Evolutionary conservation across 2,113 vertebrate species (phyloP), one percentile per base, ranked within the genome.

Genomic region (Phodopus roborovskii): DNA sequence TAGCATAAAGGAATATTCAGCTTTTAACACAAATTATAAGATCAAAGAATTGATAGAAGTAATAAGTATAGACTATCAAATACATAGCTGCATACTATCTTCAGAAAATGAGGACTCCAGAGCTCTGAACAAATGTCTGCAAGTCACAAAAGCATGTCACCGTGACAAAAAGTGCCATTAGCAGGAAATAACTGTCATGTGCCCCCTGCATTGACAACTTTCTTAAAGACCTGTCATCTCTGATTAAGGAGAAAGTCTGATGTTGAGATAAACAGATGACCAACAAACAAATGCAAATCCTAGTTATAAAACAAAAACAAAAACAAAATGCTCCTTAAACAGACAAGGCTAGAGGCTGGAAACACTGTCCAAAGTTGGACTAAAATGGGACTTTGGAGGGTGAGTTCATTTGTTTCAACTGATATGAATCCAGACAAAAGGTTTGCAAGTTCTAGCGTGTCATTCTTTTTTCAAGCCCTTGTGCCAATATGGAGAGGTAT

Each of bases 11-110:
- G 97, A 98, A 98, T 98, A 98, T 98, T 98, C 96, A 97, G 89
- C 79, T 98, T 98, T 98, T 98, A 99, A 98, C 98, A 98, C 95
- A 98, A 99, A 99, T 99, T 99, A 98, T 97, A 98, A 98, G 92
- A 98, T 97, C 97, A 98, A 98, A 98, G 97, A 87, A 98, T 95
- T 96, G 96, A 98, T 97, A 98, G 98, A 98, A 98, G 93, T 98
- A 98, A 92, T 99, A 99, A 99, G 98, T 98, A 99, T 97, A 98
- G 98, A 99, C 98, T 97, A 98, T 97, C 97, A 98, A 98, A 98
- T 97, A 97, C 98, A 98, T 96, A 98, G 97, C 95, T 98, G 96
- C 94, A 98, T 98, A 98, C 98, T 98, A 98, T 95, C 97, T 96
- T 91, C 96, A 98, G 93, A 98, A 97, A 98, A 96, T 88, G 94